A percentile compares a stretch with the other conserved stretches of the same genome.
phyloP scores from a whole-genome alignment of 2,888 invertebrate genomes.

The Cyaniris semiargus region DNA sequence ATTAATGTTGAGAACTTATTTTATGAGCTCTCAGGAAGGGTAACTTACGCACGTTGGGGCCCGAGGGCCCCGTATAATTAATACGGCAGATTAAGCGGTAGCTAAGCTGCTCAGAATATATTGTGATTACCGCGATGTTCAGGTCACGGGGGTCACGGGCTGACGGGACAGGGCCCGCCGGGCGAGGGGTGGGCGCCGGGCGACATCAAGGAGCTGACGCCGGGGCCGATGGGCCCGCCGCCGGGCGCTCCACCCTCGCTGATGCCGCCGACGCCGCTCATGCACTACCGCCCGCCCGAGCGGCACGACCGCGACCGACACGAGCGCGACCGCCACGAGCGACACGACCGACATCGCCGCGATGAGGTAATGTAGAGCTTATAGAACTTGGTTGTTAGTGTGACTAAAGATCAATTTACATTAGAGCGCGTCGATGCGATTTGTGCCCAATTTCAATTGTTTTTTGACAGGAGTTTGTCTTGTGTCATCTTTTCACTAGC shows the following conservation, averaged over 20 bases:
- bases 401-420: too few species aligned
- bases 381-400: too few species aligned
- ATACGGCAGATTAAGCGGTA: too few species aligned
- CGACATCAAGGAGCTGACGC: conserved; percentile 86
- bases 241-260: conserved; percentile 51
- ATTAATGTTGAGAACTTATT: too few species aligned
- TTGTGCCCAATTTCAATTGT: too few species aligned
- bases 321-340: conserved; percentile 56
- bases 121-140: not conserved
- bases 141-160: not conserved
- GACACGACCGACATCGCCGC: conserved; percentile 59
- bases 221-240: conserved; percentile 73
- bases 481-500: too few species aligned
- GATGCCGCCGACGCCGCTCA: conserved; percentile 48
- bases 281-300: conserved; percentile 60
- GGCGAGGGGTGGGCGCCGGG: conserved; percentile 79
- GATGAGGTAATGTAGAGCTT: conserved; percentile 59
- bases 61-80: too few species aligned
- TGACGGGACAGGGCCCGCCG: not conserved
- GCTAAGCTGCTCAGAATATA: too few species aligned
- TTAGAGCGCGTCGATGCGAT: too few species aligned
- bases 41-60: too few species aligned
- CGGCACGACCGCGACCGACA: conserved; percentile 72
- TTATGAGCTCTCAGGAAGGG: too few species aligned
- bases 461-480: too few species aligned